Conservation (phyloP, 2,797 vertebrate species). For the Lepilemur septentrionalis region DNA sequence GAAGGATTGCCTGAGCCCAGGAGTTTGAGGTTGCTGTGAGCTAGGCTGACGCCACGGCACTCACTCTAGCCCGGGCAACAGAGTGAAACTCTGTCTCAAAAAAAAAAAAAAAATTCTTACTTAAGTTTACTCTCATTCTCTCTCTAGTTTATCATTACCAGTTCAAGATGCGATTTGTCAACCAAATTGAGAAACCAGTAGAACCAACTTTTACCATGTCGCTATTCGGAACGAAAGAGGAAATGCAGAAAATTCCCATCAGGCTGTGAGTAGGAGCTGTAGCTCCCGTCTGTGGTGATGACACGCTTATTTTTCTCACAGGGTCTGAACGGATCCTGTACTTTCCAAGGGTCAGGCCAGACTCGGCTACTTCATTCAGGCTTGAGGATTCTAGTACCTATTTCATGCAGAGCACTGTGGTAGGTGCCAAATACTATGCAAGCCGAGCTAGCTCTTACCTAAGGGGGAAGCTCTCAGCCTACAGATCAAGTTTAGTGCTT, state of each 20-base stretch:
- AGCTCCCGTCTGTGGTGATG: fast-evolving
- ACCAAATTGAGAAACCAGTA: slow-evolving; percentile 83
- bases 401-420: no score
- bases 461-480: not conserved
- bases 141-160: slow-evolving; percentile 94
- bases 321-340: not conserved
- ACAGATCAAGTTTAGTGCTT: not conserved
- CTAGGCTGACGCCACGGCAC: no score
- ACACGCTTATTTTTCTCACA: not conserved
- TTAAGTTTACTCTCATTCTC: not conserved
- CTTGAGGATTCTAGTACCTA: not conserved
- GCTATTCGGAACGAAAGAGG: slow-evolving; percentile 89
- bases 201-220: slow-evolving; percentile 89
- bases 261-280: slow-evolving; percentile 88
- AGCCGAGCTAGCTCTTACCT: not conserved
- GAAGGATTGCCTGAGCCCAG: no score
- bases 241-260: slow-evolving; percentile 88
- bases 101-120: not conserved
- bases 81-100: no score
- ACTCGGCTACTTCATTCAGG: not conserved
- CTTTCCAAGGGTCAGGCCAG: not conserved
- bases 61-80: no score
- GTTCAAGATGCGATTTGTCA: slow-evolving; percentile 93
- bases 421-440: not conserved
- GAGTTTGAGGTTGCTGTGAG: no score